Conservation (phyloP, 2,797 vertebrate species). For the Sebastiscus tertius region DNA sequence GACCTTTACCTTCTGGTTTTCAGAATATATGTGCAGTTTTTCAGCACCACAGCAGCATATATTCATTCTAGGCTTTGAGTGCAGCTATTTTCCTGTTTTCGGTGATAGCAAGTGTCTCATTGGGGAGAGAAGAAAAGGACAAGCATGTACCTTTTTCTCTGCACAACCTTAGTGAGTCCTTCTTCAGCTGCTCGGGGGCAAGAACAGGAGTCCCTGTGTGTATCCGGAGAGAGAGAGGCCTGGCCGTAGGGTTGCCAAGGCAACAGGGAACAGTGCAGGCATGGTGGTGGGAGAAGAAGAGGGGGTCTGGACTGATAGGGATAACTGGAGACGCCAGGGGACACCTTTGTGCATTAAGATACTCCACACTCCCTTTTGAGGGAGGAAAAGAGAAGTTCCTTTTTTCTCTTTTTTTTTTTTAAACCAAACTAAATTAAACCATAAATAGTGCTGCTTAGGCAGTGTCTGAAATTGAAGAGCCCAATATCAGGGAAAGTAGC, state of each 20-base stretch:
- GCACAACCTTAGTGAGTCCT: conserved; percentile 63
- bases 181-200: conserved; percentile 71
- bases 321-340: conserved; percentile 71
- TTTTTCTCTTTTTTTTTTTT: background rate
- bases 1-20: conserved; percentile 14
- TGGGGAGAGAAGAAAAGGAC: conserved; percentile 45
- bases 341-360: conserved; percentile 76
- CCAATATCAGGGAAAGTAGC: conserved; percentile 30
- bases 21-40: conserved; percentile 2
- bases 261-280: conserved; percentile 78
- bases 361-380: conserved; percentile 48
- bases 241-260: conserved; percentile 76
- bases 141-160: conserved; percentile 59
- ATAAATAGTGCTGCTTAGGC: conserved; percentile 49
- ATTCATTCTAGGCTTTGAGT: conserved; percentile 17
- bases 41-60: background rate
- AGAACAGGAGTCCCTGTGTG: conserved; percentile 77
- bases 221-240: conserved; percentile 58
- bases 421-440: conserved; percentile 52
- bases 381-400: background rate
- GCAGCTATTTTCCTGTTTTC: conserved; percentile 11
- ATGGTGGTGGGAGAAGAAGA: conserved; percentile 71
- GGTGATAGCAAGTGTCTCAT: conserved; percentile 26
- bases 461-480: conserved; percentile 44
- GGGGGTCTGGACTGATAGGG: conserved; percentile 64